Conservation (phyloP, 2,888 invertebrate genomes). For the Spicauda simplicius region DNA sequence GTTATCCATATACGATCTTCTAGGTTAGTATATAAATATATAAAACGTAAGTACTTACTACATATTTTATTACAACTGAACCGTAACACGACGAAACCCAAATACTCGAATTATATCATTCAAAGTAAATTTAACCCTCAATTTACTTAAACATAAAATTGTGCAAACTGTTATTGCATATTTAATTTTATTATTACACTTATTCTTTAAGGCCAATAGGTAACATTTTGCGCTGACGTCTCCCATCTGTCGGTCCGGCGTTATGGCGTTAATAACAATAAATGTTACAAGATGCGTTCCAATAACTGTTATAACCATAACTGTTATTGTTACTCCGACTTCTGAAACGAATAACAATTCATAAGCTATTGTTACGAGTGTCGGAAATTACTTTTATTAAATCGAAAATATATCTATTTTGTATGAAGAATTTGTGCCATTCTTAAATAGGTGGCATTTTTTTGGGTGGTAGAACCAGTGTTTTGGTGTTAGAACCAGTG, state of each 20-base stretch:
- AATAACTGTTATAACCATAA: conserved; percentile 43
- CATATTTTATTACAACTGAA: too few species aligned
- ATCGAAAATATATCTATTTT: neutral
- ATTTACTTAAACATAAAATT: neutral
- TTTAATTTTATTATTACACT: neutral
- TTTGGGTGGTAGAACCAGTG: too few species aligned
- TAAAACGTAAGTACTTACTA: too few species aligned
- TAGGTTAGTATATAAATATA: too few species aligned
- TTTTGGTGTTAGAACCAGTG: too few species aligned
- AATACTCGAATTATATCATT: neutral
- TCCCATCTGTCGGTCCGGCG: conserved; percentile 49
- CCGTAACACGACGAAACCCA: too few species aligned
- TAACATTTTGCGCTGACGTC: conserved; percentile 48
- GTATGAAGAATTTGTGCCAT: too few species aligned
- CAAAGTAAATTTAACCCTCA: neutral
- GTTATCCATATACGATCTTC: too few species aligned
- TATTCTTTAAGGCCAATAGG: conserved; percentile 21
- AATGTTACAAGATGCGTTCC: conserved; percentile 40
- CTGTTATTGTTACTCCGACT: conserved; percentile 49
- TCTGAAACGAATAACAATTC: conserved; percentile 54
- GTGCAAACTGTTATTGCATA: neutral
- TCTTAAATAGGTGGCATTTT: too few species aligned
- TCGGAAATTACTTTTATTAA: conserved; percentile 24
- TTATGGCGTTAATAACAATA: conserved; percentile 61
- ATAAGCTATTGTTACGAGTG: conserved; percentile 47